Evolutionary conservation across 2,113 vertebrate species (phyloP).

Genomic region (Centropus unirufus): DNA sequence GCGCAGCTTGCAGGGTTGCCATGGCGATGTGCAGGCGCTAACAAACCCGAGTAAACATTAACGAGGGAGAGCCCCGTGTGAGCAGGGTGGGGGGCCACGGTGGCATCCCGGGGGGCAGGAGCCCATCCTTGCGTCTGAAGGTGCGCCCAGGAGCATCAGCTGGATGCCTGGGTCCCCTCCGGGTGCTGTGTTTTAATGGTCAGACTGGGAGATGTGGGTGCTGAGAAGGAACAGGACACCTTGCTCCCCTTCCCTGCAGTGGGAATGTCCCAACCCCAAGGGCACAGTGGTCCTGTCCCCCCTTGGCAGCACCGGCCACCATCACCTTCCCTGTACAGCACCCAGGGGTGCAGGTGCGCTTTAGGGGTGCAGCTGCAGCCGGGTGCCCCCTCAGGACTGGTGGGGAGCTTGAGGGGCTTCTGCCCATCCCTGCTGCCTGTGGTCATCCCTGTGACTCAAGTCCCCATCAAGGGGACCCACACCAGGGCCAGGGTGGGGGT

Average conservation of each 20-base stretch:
- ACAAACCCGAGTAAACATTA: conserved; percentile 65
- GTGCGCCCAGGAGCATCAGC: background rate
- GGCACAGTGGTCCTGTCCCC: background rate
- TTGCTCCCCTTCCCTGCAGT: background rate
- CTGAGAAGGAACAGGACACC: background rate
- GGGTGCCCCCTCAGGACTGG: background rate
- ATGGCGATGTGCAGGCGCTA: conserved; percentile 58
- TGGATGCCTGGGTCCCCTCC: accelerated
- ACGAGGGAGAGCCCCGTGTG: conserved; percentile 35
- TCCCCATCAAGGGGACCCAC: background rate
- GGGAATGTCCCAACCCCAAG: background rate
- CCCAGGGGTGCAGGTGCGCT: background rate
- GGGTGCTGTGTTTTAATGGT: background rate
- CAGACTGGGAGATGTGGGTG: background rate
- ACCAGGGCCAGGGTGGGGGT: background rate
- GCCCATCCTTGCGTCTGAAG: background rate
- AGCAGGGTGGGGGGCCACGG: background rate
- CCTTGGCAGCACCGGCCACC: accelerated
- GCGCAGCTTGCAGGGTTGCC: conserved; percentile 58
- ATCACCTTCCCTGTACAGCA: background rate
- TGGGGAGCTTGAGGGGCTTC: background rate
- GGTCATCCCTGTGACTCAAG: background rate
- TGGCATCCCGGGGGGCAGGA: too few relatives aligned
- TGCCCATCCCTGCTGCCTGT: background rate
- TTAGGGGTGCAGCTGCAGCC: background rate